Conservation (phyloP, 2,113 vertebrate species). For the Oenanthe melanoleuca region DNA sequence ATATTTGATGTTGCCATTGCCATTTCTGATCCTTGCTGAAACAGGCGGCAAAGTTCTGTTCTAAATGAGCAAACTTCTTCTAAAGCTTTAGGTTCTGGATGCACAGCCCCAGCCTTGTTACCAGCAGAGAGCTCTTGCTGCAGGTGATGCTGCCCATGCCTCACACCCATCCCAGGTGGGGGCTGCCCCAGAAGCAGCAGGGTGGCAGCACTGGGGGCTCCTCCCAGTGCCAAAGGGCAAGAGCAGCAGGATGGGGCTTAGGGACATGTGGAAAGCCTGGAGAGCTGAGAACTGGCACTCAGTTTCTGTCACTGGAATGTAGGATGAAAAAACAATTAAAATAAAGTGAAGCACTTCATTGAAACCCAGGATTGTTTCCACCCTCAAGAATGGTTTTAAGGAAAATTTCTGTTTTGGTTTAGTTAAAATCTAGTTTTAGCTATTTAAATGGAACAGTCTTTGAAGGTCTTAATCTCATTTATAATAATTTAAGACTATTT, state of each 20-base stretch:
- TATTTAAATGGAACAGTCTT: neutral
- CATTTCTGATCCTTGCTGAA: neutral
- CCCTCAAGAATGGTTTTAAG: neutral
- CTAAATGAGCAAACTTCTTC: neutral
- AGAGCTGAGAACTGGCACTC: neutral
- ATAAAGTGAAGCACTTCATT: neutral
- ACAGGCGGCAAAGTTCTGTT: accelerated
- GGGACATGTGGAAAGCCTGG: neutral
- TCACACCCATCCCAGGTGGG: neutral
- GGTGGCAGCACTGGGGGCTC: neutral
- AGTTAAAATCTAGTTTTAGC: neutral
- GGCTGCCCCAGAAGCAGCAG: neutral
- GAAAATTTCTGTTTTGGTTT: neutral
- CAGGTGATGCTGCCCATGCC: neutral
- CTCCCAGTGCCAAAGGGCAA: accelerated
- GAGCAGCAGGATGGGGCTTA: neutral
- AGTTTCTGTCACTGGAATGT: neutral
- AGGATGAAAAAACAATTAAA: neutral
- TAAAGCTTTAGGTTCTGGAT: neutral
- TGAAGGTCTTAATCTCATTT: neutral
- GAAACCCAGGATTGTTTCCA: accelerated
- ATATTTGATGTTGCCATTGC: neutral
- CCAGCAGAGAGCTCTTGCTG: neutral
- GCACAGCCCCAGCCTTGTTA: neutral
- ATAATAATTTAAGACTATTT: neutral